Conservation (phyloP, 2,113 vertebrate genomes). For the Agapornis roseicollis region DNA sequence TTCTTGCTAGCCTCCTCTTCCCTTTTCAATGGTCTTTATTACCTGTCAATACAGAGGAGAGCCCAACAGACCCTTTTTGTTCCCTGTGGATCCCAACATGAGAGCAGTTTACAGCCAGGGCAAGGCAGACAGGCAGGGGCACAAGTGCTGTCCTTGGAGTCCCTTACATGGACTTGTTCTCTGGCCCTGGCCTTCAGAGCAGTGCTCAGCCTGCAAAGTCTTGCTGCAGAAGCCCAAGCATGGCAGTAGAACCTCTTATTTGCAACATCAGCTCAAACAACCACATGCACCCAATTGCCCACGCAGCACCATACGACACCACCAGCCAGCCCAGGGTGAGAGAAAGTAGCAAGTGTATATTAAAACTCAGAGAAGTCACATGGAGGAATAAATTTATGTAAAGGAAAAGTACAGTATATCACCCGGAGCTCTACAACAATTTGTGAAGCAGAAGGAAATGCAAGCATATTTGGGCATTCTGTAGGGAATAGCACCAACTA, state of each 20-base stretch:
- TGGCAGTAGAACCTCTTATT: not conserved
- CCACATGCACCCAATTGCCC: rapidly evolving
- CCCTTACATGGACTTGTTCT: rapidly evolving
- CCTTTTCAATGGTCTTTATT: not conserved
- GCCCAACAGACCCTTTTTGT: not conserved
- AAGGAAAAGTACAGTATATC: not conserved
- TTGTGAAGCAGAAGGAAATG: not conserved
- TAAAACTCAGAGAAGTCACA: not conserved
- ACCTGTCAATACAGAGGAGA: not conserved
- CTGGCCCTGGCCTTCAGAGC: not conserved
- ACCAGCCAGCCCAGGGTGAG: not conserved
- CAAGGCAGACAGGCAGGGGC: not conserved
- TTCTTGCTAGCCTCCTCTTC: not conserved
- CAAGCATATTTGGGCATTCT: not conserved
- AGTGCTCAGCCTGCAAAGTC: not conserved
- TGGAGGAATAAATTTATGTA: not conserved
- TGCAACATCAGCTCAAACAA: not conserved
- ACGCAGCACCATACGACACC: not conserved
- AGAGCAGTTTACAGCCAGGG: not conserved
- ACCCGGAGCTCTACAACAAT: not conserved
- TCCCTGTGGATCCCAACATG: not conserved
- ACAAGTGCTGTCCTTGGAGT: not conserved
- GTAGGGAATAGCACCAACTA: not conserved
- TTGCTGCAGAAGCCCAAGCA: no score
- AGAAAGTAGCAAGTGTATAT: not conserved